Base-by-base conservation (phyloP, 1,140 invertebrate genomes). In the Drosophila tristis region DNA sequence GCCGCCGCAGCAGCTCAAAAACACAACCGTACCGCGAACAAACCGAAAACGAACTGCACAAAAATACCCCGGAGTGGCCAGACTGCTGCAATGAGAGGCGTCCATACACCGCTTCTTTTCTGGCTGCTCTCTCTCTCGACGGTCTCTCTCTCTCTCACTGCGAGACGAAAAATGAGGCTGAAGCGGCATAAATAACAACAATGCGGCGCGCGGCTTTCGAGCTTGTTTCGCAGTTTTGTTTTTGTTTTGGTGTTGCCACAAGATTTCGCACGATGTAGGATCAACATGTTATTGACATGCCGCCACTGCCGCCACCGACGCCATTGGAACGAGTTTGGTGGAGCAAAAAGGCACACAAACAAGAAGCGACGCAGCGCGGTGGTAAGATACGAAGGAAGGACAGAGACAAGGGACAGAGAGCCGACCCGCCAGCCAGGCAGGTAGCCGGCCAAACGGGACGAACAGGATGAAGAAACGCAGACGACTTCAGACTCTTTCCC, bases 211-310 rank as follows among this genome's bases (percentile, higher is more conserved):
- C 44, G 42, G 74, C 39, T 56, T 71, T 51, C 45, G 54, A 58
- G 61, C 43, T 51, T 73, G 67, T 45, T 48, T 60, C 44, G 55
- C 44, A 61, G 51, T 51, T 80, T 79, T 74, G 80, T 76, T 77
- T 61, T 86, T 86, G 67, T 80, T 85, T 74, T 77, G 61, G 81
- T 81, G 82, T 70, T 86, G 78, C 82, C 81, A 80, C 74, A 86
- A 86, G 62, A 84, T 78, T 86, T 86, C 77, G 73, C 70, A 80
- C 82, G 65, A 71, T 60, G 67, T 84, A 85, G 80, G 80, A 79
- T 89, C 84, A 89, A 89, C 84, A 89, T 89, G 84, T 89, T 77
- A 77, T 76, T 89, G 84, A 79, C 84, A 79, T 61, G 63, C 71
- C 70, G 47, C 50, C 63, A 45, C 25, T 57, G 54, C 45, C 70